These are phyloP conservation scores for Rhagium mordax DNA, from an alignment of 2,888 invertebrate genomes.

Conservation along the genomic window DNA sequence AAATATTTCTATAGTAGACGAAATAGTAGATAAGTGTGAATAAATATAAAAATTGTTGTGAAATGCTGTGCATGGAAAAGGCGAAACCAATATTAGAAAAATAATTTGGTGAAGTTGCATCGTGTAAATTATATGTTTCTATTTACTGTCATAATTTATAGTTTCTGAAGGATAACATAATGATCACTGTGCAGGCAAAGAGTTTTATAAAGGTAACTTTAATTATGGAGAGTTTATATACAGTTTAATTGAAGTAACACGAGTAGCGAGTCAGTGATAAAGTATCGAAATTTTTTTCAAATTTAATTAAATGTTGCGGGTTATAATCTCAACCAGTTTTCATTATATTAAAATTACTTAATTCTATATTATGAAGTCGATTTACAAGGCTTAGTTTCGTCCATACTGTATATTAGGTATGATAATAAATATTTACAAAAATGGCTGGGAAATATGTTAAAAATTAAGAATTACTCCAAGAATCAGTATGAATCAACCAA, in stretches of 20 bases:
- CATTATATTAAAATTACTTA: slow-evolving; percentile 15
- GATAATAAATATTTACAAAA: not conserved
- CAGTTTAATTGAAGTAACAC: not conserved
- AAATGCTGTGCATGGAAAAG: no score
- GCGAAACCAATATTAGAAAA: no score
- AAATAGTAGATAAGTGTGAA: no score
- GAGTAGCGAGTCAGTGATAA: not conserved
- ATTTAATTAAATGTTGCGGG: slow-evolving; percentile 10
- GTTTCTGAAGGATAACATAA: no score
- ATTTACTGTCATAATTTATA: no score
- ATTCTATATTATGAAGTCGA: not conserved
- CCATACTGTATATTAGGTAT: not conserved
- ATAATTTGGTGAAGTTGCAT: no score
- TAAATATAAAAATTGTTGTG: no score
- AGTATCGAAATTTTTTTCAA: not conserved
- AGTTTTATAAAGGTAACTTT: not conserved
- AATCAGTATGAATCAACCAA: no score
- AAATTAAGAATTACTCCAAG: no score
- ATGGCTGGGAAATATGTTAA: no score
- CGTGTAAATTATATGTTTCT: no score
- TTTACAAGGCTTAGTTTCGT: slow-evolving; percentile 1
- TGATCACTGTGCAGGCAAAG: not conserved
- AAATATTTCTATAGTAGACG: no score
- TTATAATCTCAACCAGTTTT: not conserved
- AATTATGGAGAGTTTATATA: not conserved